Conservation (phyloP, 2,113 vertebrate species). For the Osmerus eperlanus region DNA sequence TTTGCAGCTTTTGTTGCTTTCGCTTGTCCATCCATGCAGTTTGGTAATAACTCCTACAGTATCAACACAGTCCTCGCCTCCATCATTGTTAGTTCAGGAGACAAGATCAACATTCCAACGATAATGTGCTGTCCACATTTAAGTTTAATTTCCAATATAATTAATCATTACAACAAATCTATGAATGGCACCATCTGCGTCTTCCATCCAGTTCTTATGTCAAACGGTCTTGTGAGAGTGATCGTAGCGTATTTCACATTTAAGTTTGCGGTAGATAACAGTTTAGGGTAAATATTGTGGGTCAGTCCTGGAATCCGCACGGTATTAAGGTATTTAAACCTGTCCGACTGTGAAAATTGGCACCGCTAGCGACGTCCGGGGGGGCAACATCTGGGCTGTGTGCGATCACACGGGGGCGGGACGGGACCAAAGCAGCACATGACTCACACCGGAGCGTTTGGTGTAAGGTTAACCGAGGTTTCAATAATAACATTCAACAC, state of each 20-base stretch:
- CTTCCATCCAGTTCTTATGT: not conserved
- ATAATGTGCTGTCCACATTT: too few species aligned
- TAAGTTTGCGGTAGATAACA: too few species aligned
- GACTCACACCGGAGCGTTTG: conserved; percentile 45
- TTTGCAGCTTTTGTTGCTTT: conserved; percentile 31
- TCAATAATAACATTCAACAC: too few species aligned
- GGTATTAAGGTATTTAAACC: conserved; percentile 5
- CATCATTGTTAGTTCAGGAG: conserved; percentile 17
- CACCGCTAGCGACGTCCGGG: conserved; percentile 6
- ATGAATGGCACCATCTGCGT: conserved; percentile 27
- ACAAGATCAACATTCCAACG: not conserved
- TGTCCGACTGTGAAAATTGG: conserved; percentile 14
- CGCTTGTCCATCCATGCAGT: conserved; percentile 30
- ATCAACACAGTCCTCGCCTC: conserved; percentile 24
- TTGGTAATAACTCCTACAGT: conserved; percentile 34
- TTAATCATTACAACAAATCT: not conserved
- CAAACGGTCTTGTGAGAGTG: conserved; percentile 8
- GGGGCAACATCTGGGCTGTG: conserved; percentile 47
- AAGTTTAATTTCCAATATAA: not conserved
- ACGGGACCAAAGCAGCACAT: conserved; percentile 18
- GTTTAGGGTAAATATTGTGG: conserved; percentile 16
- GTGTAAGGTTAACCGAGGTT: conserved; percentile 15
- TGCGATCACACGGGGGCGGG: conserved; percentile 16
- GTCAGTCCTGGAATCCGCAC: conserved; percentile 14
- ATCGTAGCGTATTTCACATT: conserved; percentile 16